These are phyloP conservation scores for Netelia melanura DNA, from an alignment of 2,888 invertebrate species.

Conservation along the genomic window DNA sequence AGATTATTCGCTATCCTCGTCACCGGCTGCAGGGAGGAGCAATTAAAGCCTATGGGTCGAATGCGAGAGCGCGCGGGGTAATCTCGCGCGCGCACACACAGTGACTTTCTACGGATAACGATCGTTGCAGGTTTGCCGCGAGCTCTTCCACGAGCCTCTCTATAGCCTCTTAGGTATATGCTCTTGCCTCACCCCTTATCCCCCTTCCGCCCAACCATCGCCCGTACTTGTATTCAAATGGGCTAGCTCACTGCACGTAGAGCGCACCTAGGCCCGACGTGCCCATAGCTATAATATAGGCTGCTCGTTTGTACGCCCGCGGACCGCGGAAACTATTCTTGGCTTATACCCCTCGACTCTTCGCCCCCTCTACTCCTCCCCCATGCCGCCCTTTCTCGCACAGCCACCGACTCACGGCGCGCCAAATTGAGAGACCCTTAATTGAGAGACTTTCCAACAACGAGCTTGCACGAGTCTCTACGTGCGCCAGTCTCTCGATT, in stretches of 20 bases:
- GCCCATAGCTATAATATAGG: conserved; percentile 23
- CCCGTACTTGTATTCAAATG: conserved; percentile 67
- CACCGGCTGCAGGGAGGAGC: conserved; percentile 58
- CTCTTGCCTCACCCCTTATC: conserved; percentile 27
- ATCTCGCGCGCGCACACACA: conserved; percentile 61
- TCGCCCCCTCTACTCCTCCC: background rate
- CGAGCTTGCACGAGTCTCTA: conserved; percentile 29
- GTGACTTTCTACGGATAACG: conserved; percentile 70
- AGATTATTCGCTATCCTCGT: conserved; percentile 59
- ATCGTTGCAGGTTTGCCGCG: conserved; percentile 58
- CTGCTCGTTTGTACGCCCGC: conserved; percentile 51
- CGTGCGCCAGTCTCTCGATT: background rate
- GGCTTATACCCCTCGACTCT: conserved; percentile 26
- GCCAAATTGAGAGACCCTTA: conserved; percentile 79
- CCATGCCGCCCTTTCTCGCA: conserved; percentile 4
- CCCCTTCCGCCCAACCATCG: conserved; percentile 21
- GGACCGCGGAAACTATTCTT: conserved; percentile 66
- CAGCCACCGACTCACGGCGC: conserved; percentile 49
- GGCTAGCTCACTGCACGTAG: conserved; percentile 35
- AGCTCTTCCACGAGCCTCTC: conserved; percentile 49
- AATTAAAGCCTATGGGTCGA: conserved; percentile 64
- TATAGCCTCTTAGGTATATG: conserved; percentile 37
- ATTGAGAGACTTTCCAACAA: conserved; percentile 78
- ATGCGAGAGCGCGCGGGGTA: conserved; percentile 53
- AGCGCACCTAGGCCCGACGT: background rate